A percentile compares a stretch with the other conserved stretches of the same genome.
These are phyloP conservation scores for Deroplatys truncata DNA, from an alignment of 2,888 invertebrate species.

Conservation along the genomic window DNA sequence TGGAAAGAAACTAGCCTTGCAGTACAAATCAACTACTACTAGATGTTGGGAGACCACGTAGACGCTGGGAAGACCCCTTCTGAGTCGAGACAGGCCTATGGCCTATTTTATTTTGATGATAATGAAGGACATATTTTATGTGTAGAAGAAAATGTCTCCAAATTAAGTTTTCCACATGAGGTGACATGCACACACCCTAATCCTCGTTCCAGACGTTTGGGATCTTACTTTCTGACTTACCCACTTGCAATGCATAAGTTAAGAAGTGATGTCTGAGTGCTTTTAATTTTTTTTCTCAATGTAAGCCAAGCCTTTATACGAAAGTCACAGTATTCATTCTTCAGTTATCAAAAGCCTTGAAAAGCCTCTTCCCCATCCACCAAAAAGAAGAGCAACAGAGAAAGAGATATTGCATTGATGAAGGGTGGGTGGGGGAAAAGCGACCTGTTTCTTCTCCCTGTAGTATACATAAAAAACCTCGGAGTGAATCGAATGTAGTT, in stretches of 20 bases:
- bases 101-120: too few species aligned
- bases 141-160: too few species aligned
- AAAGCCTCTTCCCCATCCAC: not conserved
- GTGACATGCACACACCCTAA: too few species aligned
- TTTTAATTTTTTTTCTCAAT: not conserved
- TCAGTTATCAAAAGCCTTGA: slow-evolving; percentile 6
- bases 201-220: not conserved
- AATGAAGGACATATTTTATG: too few species aligned
- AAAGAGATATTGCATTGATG: not conserved
- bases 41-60: too few species aligned
- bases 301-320: not conserved
- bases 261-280: not conserved
- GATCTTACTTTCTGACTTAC: not conserved
- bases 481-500: slow-evolving; percentile 7
- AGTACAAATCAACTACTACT: too few species aligned
- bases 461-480: not conserved
- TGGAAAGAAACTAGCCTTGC: too few species aligned
- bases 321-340: slow-evolving; percentile 12
- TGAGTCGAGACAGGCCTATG: too few species aligned
- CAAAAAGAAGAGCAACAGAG: not conserved
- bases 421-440: not conserved
- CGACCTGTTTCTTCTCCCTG: not conserved
- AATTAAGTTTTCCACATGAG: too few species aligned
- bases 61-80: too few species aligned
- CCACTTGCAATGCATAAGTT: not conserved